Base-by-base conservation (phyloP, 2,797 vertebrate species). In the Phalloptychus januarius region DNA sequence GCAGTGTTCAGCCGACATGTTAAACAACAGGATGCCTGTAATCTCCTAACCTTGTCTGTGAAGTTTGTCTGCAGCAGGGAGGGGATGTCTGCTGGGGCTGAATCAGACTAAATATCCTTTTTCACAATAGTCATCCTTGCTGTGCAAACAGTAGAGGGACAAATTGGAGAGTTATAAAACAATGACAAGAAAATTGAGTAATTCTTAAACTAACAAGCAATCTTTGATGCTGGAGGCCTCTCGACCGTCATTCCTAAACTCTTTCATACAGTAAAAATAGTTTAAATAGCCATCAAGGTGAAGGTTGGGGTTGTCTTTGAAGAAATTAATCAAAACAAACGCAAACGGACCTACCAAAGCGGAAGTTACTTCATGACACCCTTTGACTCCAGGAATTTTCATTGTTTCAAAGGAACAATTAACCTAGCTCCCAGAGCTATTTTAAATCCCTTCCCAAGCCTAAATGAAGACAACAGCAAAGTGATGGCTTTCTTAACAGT, bases 51-150 rank as follows among this genome's bases (percentile, higher is more conserved):
- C 31, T 76, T 81, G 71, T 48, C 79, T 93, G 85, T 87, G 72
- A 83, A 78, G 76, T 82, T 74, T 76, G 76, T 85, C 61, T 89
- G 79, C 73, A 72, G 77, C 85, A 83, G 87, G 82, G 88, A 92
- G 85, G 85, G 91, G 91, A 93, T 86, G 85, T 92, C 88, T 93
- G 78, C 86, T 65, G 83, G 81, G 83, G n/a, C 85, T 78, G 84
- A 88, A 88, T 93, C 85, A 95, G 93, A 94, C 93, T 92, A 96
- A 95, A 96, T 95, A 95, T 96, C 94, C 95, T 95, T 92, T 89
- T 81, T 92, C 90, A 90, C 89, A 90, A 92, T 87, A 79, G 88
- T 92, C 88, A 92, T 87, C 75, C 82, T 88, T 77, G 77, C 88
- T 94, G 89, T 88, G 87, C 81, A 94, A 95, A 93, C 93, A 94